These are phyloP conservation scores for Cladopsammia gracilis DNA, from an alignment of 64 coral and sea anemone species.

Conservation along the genomic window DNA sequence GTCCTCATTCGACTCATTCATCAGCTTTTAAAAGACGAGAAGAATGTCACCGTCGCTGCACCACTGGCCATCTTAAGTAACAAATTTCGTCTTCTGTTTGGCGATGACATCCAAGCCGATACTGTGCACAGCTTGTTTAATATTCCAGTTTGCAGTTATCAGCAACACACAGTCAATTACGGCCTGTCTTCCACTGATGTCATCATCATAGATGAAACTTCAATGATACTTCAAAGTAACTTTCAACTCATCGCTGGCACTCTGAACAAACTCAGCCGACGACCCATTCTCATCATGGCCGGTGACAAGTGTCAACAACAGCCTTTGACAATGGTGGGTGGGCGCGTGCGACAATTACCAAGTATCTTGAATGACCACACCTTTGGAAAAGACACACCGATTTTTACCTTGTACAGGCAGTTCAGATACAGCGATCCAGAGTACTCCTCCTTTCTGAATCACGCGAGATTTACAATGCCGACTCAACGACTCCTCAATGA, in stretches of 20 bases:
- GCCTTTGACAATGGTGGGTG: background rate
- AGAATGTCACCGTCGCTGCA: background rate
- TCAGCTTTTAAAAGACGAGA: background rate
- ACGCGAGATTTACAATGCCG: background rate
- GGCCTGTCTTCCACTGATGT: constrained; percentile 6
- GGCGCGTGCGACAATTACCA: background rate
- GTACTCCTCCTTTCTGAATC: background rate
- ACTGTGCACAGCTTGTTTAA: constrained; percentile 40
- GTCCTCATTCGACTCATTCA: background rate
- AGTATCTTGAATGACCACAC: background rate
- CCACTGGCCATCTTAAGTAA: constrained; percentile 8
- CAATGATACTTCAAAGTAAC: constrained; percentile 1
- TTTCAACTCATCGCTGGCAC: constrained; percentile 18
- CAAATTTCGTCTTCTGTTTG: background rate
- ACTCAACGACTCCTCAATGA: background rate
- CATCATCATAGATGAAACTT: constrained; percentile 57
- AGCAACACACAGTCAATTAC: background rate
- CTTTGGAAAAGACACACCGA: background rate
- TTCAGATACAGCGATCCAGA: background rate
- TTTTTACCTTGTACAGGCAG: background rate
- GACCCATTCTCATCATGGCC: constrained; percentile 38
- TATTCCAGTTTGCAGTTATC: background rate
- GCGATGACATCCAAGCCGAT: background rate
- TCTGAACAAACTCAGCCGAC: background rate
- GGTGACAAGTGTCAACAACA: constrained; percentile 76